These are phyloP conservation scores for Caerostris darwini DNA, from an alignment of 1,140 invertebrate genomes.

Conservation along the genomic window DNA sequence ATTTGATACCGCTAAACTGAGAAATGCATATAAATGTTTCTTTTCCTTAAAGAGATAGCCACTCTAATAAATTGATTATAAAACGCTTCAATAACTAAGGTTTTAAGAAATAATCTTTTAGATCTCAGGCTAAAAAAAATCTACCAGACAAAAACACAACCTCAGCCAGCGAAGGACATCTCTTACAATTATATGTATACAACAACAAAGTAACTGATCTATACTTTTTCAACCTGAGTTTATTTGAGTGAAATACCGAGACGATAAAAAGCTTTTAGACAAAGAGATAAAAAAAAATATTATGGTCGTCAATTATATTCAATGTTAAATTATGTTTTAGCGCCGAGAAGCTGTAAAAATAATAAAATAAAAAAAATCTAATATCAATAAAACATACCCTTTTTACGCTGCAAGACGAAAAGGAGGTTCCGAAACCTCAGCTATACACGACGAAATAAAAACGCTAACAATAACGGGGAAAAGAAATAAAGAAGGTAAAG, in stretches of 20 bases:
- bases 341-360: background rate
- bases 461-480: background rate
- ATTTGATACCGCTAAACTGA: no score
- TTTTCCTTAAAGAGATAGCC: no score
- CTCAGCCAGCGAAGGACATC: background rate
- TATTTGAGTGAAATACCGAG: background rate
- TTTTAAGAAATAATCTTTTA: background rate
- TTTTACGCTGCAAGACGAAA: background rate
- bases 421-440: background rate
- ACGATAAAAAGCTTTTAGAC: background rate
- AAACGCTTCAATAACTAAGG: background rate
- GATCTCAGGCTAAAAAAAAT: background rate
- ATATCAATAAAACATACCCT: background rate
- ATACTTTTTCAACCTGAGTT: background rate
- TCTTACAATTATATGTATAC: background rate
- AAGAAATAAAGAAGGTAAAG: slow-evolving; percentile 6
- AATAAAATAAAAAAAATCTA: background rate
- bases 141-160: background rate
- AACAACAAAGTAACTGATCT: background rate
- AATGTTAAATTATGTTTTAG: slow-evolving; percentile 34
- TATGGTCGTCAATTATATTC: slow-evolving; percentile 32
- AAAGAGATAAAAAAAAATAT: background rate
- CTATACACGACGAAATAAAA: background rate
- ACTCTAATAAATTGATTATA: slow-evolving; percentile 11
- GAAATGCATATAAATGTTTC: no score